Evolutionary conservation across 2,797 vertebrate species (phyloP), one percentile per base, ranked within the genome.

Genomic region (Sebastes umbrosus): DNA sequence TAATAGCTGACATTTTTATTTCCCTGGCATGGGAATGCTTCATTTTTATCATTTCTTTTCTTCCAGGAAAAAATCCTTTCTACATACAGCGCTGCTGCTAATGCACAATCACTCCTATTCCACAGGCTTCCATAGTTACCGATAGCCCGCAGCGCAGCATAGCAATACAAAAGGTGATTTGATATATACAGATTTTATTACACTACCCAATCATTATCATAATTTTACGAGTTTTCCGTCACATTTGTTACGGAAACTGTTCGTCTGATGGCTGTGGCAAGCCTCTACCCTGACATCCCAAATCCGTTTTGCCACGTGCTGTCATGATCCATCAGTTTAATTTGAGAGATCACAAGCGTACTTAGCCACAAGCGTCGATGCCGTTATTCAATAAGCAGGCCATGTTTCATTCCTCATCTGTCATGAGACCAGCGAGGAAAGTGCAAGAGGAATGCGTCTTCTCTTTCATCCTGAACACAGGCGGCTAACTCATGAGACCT

Each of bases 131-230:
- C 22, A 69, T 73, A 84, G 81, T 80, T 82, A 81, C 75, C 13
- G 29, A 72, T 71, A 69, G 80, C 87, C 81, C 11, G 22, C 80
- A 86, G 84, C 52, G 27, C 80, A 81, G 85, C 84, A 78, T 11
- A 79, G 84, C 80, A 85, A 88, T 85, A 81, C 78, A 85, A 89
- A 91, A 88, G 83, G 83, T 87, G 78, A 87, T 90, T 93, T 94
- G 94, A 95, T 94, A 90, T 87, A 93, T 93, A 93, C 91, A 88
- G 92, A 95, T 95, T 95, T 93, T 93, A 94, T 95, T 91, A 94
- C 79, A 68, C 85, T 77, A 84, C 78, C 87, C 84, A 84, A 94
- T 93, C 92, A 95, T 95, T 94, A 93, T 88, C 92, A 94, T 94
- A 92, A 95, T 94, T 93, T 94, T 88, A 93, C 20, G 82, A 88